Evolutionary conservation across 2,113 vertebrate species (phyloP).

Genomic region (Otocyon megalotis): DNA sequence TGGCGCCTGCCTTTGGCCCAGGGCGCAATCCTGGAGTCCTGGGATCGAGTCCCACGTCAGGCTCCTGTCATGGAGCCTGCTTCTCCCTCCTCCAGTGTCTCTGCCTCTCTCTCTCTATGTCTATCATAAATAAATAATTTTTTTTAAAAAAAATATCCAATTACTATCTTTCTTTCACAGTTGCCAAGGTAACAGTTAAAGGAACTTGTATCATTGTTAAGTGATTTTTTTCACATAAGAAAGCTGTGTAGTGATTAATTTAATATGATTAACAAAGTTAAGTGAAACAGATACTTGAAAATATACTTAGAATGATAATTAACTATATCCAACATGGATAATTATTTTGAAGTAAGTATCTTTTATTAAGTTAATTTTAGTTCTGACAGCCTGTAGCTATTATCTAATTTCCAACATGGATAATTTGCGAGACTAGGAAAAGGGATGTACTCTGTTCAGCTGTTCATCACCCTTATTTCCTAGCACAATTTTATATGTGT

Average conservation of each 20-base stretch:
- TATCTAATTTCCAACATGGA: constrained; percentile 74
- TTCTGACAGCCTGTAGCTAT: constrained; percentile 69
- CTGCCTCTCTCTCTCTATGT: no score
- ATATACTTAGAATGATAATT: not conserved
- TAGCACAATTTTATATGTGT: not conserved
- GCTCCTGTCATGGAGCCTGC: no score
- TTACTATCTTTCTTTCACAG: constrained; percentile 5
- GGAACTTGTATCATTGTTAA: not conserved
- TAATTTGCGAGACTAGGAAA: not conserved
- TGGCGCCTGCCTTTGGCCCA: no score
- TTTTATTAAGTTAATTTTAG: constrained; percentile 83
- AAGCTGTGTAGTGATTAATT: not conserved
- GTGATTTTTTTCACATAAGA: not conserved
- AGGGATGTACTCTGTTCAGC: not conserved
- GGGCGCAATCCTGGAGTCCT: no score
- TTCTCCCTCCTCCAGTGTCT: no score
- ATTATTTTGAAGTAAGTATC: constrained; percentile 65
- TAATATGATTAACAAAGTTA: not conserved
- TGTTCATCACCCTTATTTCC: constrained; percentile 9
- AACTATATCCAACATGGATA: not conserved
- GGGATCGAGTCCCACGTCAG: no score
- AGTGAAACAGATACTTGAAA: not conserved
- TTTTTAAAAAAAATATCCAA: not conserved
- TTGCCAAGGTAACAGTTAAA: not conserved
- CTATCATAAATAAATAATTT: no score